Percentiles rank a stretch among this genome's conserved stretches.
phyloP scores from a whole-genome alignment of 1,140 invertebrate genomes.

The Drosophila ambigua region DNA sequence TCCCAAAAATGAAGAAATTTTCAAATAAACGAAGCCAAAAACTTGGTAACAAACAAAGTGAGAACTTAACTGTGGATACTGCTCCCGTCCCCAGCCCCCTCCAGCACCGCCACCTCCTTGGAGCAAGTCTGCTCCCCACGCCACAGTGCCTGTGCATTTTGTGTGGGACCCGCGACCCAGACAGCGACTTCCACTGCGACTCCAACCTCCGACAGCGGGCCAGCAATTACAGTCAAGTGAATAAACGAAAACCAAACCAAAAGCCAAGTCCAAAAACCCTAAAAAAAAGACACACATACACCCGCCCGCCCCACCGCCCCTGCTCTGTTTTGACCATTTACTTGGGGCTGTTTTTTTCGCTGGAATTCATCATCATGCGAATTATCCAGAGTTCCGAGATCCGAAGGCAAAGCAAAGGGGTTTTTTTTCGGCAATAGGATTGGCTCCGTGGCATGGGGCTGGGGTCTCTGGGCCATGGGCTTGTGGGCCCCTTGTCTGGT shows the following conservation, averaged over 20 bases:
- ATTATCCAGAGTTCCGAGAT: slow-evolving; percentile 59
- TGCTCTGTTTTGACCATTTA: slow-evolving; percentile 54
- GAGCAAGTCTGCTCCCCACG: too few relatives aligned
- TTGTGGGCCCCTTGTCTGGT: slow-evolving; percentile 23
- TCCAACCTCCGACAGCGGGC: slow-evolving; percentile 27
- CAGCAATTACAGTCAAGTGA: slow-evolving; percentile 76
- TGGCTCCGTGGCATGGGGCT: not conserved
- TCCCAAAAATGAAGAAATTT: slow-evolving; percentile 82
- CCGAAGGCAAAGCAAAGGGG: slow-evolving; percentile 25
- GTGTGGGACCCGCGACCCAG: slow-evolving; percentile 61
- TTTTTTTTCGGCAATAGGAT: slow-evolving; percentile 63
- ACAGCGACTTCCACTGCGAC: slow-evolving; percentile 23
- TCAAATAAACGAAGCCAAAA: slow-evolving; percentile 77
- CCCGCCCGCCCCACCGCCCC: not conserved
- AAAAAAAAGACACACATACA: slow-evolving; percentile 8
- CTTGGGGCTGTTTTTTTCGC: slow-evolving; percentile 68
- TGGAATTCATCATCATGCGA: slow-evolving; percentile 81
- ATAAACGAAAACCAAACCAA: slow-evolving; percentile 54
- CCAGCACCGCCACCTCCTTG: slow-evolving; percentile 14
- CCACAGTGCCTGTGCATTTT: slow-evolving; percentile 30
- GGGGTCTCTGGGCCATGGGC: slow-evolving; percentile 9
- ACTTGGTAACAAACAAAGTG: slow-evolving; percentile 68
- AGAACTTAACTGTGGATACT: slow-evolving; percentile 75
- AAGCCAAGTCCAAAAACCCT: slow-evolving; percentile 18
- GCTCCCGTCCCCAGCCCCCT: not conserved